Evolutionary conservation across 2,113 vertebrate species (phyloP).

Genomic region (Empidonax alnorum): DNA sequence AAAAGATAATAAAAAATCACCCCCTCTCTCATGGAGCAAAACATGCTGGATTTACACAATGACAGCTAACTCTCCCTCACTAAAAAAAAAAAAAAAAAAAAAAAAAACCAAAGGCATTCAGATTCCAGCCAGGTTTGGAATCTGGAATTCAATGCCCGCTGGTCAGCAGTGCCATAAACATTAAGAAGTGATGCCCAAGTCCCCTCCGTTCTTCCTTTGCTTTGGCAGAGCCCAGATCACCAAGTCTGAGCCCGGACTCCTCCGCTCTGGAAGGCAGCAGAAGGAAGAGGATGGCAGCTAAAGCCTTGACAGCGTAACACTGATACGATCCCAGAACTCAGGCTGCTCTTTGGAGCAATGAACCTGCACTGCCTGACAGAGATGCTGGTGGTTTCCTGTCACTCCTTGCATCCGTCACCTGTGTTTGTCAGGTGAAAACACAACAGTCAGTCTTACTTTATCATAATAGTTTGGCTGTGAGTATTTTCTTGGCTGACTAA

Average conservation of each 20-base stretch:
- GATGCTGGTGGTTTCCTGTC: not conserved
- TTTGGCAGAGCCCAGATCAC: not conserved
- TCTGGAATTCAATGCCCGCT: not conserved
- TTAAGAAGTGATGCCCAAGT: not conserved
- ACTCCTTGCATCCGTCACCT: not conserved
- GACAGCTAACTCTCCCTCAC: not conserved
- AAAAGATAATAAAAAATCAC: constrained; percentile 39
- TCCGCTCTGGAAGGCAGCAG: not conserved
- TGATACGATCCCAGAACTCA: rapidly evolving
- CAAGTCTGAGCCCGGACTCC: not conserved
- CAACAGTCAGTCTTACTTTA: constrained; percentile 15
- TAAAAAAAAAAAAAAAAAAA: not conserved
- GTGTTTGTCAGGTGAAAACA: constrained; percentile 20
- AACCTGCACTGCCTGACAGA: not conserved
- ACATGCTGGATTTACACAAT: not conserved
- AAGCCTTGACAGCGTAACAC: rapidly evolving
- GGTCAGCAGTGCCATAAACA: not conserved
- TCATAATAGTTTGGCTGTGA: constrained; percentile 16
- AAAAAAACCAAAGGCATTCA: not conserved
- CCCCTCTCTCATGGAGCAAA: not conserved
- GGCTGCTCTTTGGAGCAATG: not conserved
- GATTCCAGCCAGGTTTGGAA: not conserved
- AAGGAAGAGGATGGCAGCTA: not conserved
- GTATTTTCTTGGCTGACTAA: constrained; percentile 59
- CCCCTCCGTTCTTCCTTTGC: not conserved